Evolutionary conservation across 2,888 invertebrate species (phyloP).

Genomic region (Odontothrips loti): DNA sequence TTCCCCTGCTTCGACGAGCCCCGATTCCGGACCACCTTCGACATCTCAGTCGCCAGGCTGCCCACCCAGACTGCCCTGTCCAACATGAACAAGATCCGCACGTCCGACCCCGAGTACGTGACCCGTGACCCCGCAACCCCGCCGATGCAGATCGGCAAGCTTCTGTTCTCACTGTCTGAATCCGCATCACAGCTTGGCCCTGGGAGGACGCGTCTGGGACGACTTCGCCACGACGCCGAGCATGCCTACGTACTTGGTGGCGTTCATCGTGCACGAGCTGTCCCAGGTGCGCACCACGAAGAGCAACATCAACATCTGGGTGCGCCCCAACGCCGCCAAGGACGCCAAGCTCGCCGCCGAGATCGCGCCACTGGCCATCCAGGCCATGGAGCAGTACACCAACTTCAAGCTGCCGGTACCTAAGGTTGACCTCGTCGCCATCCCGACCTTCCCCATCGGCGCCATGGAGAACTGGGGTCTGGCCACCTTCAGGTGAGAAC

Average conservation of each 20-base stretch:
- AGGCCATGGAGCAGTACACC: not conserved
- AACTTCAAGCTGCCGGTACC: not conserved
- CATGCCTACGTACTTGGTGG: constrained; percentile 18
- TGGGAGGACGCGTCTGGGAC: not conserved
- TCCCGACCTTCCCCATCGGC: constrained; percentile 9
- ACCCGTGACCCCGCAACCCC: not conserved
- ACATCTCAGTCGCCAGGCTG: not conserved
- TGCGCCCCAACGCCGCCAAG: not conserved
- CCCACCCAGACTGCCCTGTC: not conserved
- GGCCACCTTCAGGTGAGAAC: not conserved
- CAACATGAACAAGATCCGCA: constrained; percentile 15
- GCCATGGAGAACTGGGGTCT: constrained; percentile 16
- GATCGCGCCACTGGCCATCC: not conserved
- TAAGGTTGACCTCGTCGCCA: not conserved
- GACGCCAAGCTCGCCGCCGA: not conserved
- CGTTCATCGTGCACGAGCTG: constrained; percentile 14
- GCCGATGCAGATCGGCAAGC: not conserved
- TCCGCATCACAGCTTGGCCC: not conserved
- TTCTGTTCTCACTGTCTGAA: not conserved
- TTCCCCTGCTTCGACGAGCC: constrained; percentile 23
- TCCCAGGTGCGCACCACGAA: not conserved
- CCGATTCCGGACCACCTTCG: constrained; percentile 5
- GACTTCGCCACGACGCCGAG: not conserved
- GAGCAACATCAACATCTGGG: not conserved
- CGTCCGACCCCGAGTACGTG: not conserved